A percentile compares a stretch with the other conserved stretches of the same genome.
These are phyloP conservation scores for Lathamus discolor DNA, from an alignment of 2,113 vertebrate species.

Conservation along the genomic window DNA sequence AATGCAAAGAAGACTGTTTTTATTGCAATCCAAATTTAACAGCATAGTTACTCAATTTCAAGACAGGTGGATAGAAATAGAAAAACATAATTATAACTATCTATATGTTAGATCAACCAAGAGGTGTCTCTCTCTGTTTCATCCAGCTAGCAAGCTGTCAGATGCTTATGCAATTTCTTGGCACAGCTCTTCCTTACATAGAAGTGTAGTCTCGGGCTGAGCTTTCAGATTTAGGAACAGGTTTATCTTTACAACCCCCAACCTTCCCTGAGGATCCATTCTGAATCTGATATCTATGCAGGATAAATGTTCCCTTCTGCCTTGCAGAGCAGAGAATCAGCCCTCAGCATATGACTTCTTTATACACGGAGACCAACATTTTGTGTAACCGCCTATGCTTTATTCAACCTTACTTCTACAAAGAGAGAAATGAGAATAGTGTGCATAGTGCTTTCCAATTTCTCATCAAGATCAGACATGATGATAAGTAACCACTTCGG, in stretches of 20 bases:
- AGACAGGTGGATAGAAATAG: conserved; percentile 67
- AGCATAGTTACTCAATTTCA: conserved; percentile 57
- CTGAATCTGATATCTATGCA: conserved; percentile 20
- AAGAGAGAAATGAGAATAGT: conserved; percentile 29
- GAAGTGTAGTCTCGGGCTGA: conserved; percentile 37
- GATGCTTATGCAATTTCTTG: conserved; percentile 65
- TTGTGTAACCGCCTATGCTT: not conserved
- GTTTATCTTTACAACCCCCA: conserved; percentile 60
- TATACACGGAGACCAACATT: not conserved
- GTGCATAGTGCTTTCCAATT: conserved; percentile 44
- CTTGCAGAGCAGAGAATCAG: conserved; percentile 21
- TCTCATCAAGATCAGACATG: conserved; percentile 61
- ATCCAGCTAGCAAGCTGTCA: conserved; percentile 65
- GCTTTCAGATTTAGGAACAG: conserved; percentile 61
- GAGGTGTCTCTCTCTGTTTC: conserved; percentile 64
- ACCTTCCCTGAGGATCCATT: conserved; percentile 21
- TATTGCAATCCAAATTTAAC: conserved; percentile 53
- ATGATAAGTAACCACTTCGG: conserved; percentile 33
- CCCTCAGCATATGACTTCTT: conserved; percentile 32
- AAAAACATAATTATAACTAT: conserved; percentile 60
- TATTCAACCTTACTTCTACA: conserved; percentile 27
- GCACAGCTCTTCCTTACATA: conserved; percentile 24
- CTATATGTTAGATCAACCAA: conserved; percentile 66
- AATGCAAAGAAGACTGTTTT: not conserved
- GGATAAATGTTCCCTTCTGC: conserved; percentile 44